Percentiles rank a stretch among this genome's conserved stretches.
Evolutionary conservation across 2,797 vertebrate species (phyloP).

Genomic region (Typhlichthys subterraneus): DNA sequence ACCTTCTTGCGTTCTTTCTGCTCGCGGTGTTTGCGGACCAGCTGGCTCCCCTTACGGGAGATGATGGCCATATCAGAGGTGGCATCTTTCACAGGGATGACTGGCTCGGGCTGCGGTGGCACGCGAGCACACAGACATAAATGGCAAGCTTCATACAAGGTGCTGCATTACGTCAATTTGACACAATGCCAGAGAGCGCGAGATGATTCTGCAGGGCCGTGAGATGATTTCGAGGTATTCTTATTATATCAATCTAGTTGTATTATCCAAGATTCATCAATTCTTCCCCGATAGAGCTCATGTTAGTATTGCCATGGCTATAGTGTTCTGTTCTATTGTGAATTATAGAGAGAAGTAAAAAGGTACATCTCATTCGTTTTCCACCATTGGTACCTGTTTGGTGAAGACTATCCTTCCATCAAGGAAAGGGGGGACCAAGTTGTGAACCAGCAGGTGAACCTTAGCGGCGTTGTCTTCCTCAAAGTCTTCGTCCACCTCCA

Average conservation of each 20-base stretch:
- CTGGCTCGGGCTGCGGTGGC: conserved; percentile 87
- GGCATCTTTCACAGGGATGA: conserved; percentile 95
- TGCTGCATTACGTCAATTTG: too few species aligned
- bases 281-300: too few species aligned
- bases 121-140: not conserved
- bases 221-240: too few species aligned
- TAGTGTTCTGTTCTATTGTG: too few species aligned
- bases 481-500: conserved; percentile 98
- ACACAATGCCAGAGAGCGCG: too few species aligned
- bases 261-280: too few species aligned
- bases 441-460: conserved; percentile 96
- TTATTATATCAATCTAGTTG: too few species aligned
- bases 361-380: too few species aligned
- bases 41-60: conserved; percentile 94
- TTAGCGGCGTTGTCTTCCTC: conserved; percentile 97
- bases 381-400: conserved; percentile 85
- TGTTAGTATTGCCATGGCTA: too few species aligned
- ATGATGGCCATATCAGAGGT: conserved; percentile 99
- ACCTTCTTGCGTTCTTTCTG: conserved; percentile 99
- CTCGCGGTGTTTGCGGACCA: conserved; percentile 96
- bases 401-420: conserved; percentile 99
- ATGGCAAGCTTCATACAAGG: not conserved
- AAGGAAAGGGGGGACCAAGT: conserved; percentile 95
- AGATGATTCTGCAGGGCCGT: too few species aligned
- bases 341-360: too few species aligned